Evolutionary conservation across 2,888 invertebrate genomes (phyloP).

Genomic region (Punctoribates punctum): DNA sequence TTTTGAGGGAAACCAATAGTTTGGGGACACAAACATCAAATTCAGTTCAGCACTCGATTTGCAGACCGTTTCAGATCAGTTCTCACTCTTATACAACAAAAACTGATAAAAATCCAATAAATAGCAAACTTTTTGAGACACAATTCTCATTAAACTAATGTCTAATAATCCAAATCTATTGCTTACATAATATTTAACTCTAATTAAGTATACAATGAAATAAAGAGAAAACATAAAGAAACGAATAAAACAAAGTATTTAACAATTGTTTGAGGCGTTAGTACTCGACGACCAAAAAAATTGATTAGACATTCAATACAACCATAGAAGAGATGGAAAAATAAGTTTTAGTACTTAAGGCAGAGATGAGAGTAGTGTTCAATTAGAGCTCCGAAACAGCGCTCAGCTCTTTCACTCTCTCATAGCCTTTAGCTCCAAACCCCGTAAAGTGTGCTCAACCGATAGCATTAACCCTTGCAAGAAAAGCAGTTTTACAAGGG

Average conservation of each 20-base stretch:
- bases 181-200: conserved; percentile 8
- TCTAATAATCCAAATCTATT: not conserved
- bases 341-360: not conserved
- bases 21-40: not conserved
- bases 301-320: conserved; percentile 4
- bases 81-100: not conserved
- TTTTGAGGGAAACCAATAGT: conserved; percentile 13
- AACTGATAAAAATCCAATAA: not conserved
- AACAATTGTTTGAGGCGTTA: not conserved
- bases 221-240: not conserved
- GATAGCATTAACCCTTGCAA: conserved; percentile 38
- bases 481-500: conserved; percentile 36
- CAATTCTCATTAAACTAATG: not conserved
- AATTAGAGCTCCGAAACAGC: not conserved
- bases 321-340: not conserved
- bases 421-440: conserved; percentile 20
- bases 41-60: not conserved
- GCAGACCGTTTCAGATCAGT: not conserved
- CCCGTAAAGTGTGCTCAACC: conserved; percentile 36
- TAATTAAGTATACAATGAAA: conserved; percentile 16
- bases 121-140: not conserved
- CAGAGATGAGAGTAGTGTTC: not conserved
- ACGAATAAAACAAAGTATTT: not conserved
- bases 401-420: not conserved
- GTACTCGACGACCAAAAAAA: not conserved